These are phyloP conservation scores for Pseudochirops cupreus DNA, from an alignment of 2,797 vertebrate species.

Conservation along the genomic window DNA sequence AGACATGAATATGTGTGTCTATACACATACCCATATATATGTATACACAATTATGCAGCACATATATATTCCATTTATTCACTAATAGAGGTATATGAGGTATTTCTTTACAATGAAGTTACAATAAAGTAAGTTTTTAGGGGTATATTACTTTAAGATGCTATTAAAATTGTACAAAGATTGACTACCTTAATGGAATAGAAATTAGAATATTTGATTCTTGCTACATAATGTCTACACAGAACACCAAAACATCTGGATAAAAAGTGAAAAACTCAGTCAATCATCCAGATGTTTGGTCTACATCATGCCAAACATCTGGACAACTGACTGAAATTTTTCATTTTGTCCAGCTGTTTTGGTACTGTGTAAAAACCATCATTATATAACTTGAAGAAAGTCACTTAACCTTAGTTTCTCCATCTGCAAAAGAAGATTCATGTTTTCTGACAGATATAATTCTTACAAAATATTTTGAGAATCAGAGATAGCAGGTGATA, in stretches of 20 bases:
- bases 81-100: background rate
- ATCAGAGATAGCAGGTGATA: constrained; percentile 14
- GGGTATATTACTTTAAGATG: background rate
- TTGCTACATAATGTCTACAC: background rate
- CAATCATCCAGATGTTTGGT: background rate
- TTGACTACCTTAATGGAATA: background rate
- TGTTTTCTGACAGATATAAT: constrained; percentile 21
- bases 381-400: constrained; percentile 44
- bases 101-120: background rate
- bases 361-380: constrained; percentile 20
- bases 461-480: constrained; percentile 46
- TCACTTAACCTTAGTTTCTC: constrained; percentile 25
- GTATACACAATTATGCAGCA: background rate
- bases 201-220: background rate
- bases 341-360: constrained; percentile 40
- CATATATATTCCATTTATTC: background rate
- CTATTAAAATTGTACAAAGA: background rate
- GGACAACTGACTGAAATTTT: background rate
- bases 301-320: constrained; percentile 14
- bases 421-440: constrained; percentile 14
- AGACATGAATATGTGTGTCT: background rate
- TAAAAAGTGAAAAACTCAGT: constrained; percentile 17
- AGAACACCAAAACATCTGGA: background rate
- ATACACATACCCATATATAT: background rate
- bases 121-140: background rate